Evolutionary conservation across 2,113 vertebrate species (phyloP).

Genomic region (Sinosuthora webbiana): DNA sequence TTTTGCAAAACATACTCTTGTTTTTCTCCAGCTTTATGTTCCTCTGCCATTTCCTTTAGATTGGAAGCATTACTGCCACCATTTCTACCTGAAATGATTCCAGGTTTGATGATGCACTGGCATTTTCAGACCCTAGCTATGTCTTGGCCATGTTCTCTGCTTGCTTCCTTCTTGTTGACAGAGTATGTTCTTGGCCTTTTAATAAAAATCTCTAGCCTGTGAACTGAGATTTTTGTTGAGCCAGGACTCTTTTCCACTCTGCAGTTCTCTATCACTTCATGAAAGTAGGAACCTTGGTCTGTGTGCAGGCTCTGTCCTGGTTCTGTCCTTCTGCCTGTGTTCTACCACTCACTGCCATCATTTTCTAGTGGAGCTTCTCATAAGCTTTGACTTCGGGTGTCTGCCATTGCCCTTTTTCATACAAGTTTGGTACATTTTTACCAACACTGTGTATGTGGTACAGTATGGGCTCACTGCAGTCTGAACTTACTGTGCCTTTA

Average conservation of each 20-base stretch:
- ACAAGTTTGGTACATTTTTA: background rate
- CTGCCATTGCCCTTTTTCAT: background rate
- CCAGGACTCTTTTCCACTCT: accelerated
- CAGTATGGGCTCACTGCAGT: accelerated
- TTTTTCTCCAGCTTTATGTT: background rate
- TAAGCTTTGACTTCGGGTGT: background rate
- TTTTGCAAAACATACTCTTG: background rate
- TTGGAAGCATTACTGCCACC: background rate
- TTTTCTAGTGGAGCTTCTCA: background rate
- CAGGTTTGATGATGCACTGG: background rate
- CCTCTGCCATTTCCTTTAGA: background rate
- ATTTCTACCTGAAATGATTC: background rate
- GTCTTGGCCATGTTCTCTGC: background rate
- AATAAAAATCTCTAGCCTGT: background rate
- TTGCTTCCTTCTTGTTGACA: background rate
- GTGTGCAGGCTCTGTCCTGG: accelerated
- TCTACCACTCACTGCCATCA: accelerated
- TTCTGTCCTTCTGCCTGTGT: background rate
- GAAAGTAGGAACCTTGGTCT: accelerated
- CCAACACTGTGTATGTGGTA: accelerated
- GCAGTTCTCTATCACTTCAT: accelerated
- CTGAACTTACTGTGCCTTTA: background rate
- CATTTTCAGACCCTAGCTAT: background rate
- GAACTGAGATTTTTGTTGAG: background rate
- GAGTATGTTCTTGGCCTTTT: background rate